Conservation (phyloP, 2,888 invertebrate species). For the Timandra comae region DNA sequence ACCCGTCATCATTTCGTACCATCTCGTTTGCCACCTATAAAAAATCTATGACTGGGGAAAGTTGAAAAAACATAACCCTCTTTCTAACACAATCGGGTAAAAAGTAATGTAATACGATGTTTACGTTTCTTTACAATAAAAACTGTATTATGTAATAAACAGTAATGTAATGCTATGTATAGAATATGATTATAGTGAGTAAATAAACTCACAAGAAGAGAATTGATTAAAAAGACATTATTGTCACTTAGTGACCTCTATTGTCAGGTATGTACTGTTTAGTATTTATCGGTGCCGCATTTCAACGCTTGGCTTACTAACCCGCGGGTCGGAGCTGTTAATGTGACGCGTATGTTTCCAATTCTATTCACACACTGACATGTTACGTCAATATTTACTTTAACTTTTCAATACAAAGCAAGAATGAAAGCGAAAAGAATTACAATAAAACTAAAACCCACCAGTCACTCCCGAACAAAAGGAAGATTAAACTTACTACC, state of each 20-base stretch:
- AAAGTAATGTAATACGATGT: no score
- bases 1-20: no score
- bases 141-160: no score
- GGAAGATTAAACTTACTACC: conserved; percentile 42
- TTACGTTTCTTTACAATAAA: no score
- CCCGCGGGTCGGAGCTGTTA: conserved; percentile 37
- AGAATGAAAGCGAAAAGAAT: conserved; percentile 42
- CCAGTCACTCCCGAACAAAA: conserved; percentile 46
- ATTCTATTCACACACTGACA: conserved; percentile 44
- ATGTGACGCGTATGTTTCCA: conserved; percentile 34
- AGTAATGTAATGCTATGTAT: no score
- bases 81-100: no score
- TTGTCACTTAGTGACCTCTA: conserved; percentile 23
- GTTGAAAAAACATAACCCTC: no score
- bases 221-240: conserved; percentile 20
- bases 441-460: conserved; percentile 31
- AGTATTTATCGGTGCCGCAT: conserved; percentile 20
- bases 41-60: no score
- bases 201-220: conserved; percentile 8
- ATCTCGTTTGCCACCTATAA: no score
- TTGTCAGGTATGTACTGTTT: conserved; percentile 13
- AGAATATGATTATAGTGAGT: conserved; percentile 6
- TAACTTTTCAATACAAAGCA: conserved; percentile 39
- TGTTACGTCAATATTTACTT: conserved; percentile 54
- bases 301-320: conserved; percentile 48